These are phyloP conservation scores for Agrilus planipennis DNA, from an alignment of 1,140 invertebrate genomes.

Conservation along the genomic window DNA sequence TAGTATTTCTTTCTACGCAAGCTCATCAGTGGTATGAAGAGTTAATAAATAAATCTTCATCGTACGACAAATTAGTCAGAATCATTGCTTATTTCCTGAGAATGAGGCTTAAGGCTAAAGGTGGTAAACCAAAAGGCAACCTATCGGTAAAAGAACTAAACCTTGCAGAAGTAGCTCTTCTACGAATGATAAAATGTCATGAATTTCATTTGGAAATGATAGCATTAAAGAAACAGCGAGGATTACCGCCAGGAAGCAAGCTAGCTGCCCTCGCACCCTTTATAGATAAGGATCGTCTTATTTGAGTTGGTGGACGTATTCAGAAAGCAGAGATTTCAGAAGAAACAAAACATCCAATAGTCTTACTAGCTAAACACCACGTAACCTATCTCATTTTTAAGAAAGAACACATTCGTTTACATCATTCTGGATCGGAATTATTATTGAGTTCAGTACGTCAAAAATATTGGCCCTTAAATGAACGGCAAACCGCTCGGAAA, in stretches of 20 bases:
- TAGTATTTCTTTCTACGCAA: no score
- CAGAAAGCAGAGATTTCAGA: neutral
- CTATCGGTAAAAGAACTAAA: no score
- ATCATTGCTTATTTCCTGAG: no score
- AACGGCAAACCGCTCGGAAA: neutral
- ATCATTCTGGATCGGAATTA: neutral
- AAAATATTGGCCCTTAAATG: neutral
- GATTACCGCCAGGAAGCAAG: neutral
- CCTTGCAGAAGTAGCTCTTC: no score
- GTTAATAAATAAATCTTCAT: no score
- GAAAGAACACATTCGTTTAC: neutral
- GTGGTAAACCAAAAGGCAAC: no score
- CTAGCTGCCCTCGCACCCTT: neutral
- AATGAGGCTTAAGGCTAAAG: no score
- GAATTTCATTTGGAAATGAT: neutral
- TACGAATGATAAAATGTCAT: no score
- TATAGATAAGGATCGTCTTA: neutral
- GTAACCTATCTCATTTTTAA: neutral
- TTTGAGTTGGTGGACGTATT: neutral
- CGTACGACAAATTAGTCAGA: no score
- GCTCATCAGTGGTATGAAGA: no score
- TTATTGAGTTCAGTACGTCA: neutral
- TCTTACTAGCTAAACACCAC: neutral
- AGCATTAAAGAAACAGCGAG: neutral
- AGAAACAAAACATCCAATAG: neutral